Percentiles rank a stretch among this genome's conserved stretches.
phyloP scores from a whole-genome alignment of 2,113 vertebrate genomes.

The Neopipo cinnamomea region DNA sequence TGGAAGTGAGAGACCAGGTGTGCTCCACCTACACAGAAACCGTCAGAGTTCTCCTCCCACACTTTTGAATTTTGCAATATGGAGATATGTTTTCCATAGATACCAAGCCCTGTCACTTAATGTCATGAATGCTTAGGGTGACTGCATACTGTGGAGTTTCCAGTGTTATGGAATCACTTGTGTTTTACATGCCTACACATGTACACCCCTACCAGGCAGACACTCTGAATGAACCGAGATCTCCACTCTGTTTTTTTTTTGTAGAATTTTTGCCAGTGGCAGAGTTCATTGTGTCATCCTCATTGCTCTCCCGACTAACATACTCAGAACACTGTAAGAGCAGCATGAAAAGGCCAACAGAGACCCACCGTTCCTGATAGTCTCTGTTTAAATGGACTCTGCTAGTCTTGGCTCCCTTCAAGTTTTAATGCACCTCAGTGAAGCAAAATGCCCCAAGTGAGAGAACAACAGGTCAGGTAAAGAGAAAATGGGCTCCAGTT shows the following conservation, averaged over 20 bases:
- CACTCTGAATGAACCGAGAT: neutral
- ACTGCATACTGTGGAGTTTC: neutral
- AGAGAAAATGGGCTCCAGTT: neutral
- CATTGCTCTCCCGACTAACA: neutral
- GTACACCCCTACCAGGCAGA: neutral
- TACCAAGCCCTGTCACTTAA: neutral
- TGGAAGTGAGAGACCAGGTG: neutral
- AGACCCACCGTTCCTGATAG: neutral
- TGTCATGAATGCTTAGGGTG: neutral
- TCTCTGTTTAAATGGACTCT: neutral
- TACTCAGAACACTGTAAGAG: neutral
- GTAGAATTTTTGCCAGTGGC: neutral
- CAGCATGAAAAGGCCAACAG: neutral
- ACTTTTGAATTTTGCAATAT: neutral
- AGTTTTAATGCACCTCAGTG: neutral
- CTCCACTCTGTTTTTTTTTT: neutral
- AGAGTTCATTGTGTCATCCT: neutral
- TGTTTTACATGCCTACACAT: neutral
- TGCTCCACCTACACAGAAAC: neutral
- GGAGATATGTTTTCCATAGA: neutral
- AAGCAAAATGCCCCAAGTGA: neutral
- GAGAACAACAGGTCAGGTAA: neutral
- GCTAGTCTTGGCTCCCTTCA: neutral
- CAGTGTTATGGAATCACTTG: neutral
- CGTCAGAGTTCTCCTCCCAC: neutral